Conservation (phyloP, 2,113 vertebrate genomes). For the Bos javanicus region DNA sequence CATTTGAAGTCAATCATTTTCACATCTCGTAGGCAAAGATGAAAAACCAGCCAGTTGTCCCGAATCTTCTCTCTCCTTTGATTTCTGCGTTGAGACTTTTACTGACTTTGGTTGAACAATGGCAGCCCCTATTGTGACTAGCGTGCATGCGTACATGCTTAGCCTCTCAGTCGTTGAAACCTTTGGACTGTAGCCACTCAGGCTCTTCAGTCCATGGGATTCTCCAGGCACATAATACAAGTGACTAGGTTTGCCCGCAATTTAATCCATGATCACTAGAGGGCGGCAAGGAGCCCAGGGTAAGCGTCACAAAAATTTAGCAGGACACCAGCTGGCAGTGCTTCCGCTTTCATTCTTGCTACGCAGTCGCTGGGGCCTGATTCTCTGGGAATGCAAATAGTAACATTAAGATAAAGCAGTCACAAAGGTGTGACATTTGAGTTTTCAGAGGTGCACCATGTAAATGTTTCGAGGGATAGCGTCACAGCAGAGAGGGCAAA, state of each 20-base stretch:
- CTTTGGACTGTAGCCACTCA: no score
- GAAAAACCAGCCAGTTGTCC: no score
- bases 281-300: neutral
- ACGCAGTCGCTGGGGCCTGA: accelerated
- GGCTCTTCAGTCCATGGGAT: no score
- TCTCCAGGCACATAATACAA: no score
- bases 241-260: neutral
- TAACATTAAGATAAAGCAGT: neutral
- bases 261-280: neutral
- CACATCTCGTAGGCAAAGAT: neutral
- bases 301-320: neutral
- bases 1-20: neutral
- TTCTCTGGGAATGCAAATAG: neutral
- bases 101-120: neutral
- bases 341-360: neutral
- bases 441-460: neutral
- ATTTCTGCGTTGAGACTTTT: neutral
- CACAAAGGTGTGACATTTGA: neutral
- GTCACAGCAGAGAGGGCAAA: neutral
- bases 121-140: accelerated
- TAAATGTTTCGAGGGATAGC: neutral
- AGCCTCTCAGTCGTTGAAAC: no score
- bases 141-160: no score
- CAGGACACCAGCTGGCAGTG: neutral
- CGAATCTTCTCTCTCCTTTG: no score